Evolutionary conservation across 2,113 vertebrate species (phyloP).

Genomic region (Morone saxatilis): DNA sequence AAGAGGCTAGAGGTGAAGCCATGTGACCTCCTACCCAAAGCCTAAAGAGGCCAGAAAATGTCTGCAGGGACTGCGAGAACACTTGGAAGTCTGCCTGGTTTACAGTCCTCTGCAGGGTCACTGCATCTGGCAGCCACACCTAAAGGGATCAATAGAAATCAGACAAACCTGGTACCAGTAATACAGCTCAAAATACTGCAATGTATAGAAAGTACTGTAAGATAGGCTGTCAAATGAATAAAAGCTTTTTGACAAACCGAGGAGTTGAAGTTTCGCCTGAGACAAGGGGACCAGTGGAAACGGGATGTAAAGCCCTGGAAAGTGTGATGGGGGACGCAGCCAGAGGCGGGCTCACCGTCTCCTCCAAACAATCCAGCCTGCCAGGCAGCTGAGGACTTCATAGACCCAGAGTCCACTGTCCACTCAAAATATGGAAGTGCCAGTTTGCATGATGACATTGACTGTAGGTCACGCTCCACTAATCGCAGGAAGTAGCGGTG

Average conservation of each 20-base stretch:
- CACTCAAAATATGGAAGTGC: slow-evolving; percentile 76
- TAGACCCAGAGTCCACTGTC: slow-evolving; percentile 70
- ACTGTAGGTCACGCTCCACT: slow-evolving; percentile 68
- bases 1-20: slow-evolving; percentile 68
- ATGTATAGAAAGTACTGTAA: background rate
- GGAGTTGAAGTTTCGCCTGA: slow-evolving; percentile 69
- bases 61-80: slow-evolving; percentile 66
- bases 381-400: slow-evolving; percentile 64
- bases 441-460: slow-evolving; percentile 64
- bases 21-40: slow-evolving; percentile 75
- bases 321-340: slow-evolving; percentile 62
- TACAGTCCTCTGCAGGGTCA: slow-evolving; percentile 61
- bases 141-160: slow-evolving; percentile 26
- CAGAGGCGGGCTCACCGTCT: slow-evolving; percentile 48
- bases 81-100: slow-evolving; percentile 59
- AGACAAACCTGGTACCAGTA: background rate
- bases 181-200: background rate
- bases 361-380: slow-evolving; percentile 70
- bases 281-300: slow-evolving; percentile 67
- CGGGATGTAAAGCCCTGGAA: slow-evolving; percentile 48
- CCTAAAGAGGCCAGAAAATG: slow-evolving; percentile 67
- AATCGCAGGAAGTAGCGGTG: slow-evolving; percentile 69
- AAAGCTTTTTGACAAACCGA: slow-evolving; percentile 42
- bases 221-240: background rate
- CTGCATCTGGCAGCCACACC: slow-evolving; percentile 69